These are phyloP conservation scores for Campopleginae sp. DNA, from an alignment of 2,888 invertebrate species.

Conservation along the genomic window DNA sequence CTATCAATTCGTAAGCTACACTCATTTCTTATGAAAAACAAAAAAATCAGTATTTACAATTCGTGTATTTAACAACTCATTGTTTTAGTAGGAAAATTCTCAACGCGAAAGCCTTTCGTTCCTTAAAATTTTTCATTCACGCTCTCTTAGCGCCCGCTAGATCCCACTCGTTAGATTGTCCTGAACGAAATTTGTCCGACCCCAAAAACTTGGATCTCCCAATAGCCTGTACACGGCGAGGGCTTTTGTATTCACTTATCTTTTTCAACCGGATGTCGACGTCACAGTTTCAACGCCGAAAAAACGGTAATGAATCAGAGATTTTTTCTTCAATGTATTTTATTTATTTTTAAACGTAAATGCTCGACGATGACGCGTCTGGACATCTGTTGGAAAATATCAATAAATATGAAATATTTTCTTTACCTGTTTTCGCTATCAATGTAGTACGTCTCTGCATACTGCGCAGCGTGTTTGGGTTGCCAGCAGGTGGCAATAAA, in stretches of 20 bases:
- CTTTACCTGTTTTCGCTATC: too few relatives aligned
- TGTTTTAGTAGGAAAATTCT: neutral
- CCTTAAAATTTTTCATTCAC: neutral
- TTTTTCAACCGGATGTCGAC: neutral
- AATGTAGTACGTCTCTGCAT: too few relatives aligned
- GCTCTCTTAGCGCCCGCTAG: neutral
- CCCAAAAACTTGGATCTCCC: neutral
- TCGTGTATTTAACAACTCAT: neutral
- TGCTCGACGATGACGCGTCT: too few relatives aligned
- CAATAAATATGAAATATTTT: too few relatives aligned
- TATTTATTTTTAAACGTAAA: too few relatives aligned
- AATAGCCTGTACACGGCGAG: neutral
- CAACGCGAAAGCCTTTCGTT: neutral
- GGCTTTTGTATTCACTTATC: neutral
- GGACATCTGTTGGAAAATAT: too few relatives aligned
- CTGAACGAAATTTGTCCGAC: neutral
- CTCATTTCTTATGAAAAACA: slow-evolving; percentile 13
- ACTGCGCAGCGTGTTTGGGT: too few relatives aligned
- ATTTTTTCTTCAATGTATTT: too few relatives aligned
- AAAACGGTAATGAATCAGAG: neutral
- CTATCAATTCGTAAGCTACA: slow-evolving; percentile 39
- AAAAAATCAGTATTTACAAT: neutral
- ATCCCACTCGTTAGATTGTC: neutral
- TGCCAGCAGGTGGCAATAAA: too few relatives aligned
- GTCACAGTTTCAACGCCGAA: neutral